Evolutionary conservation across 2,888 invertebrate genomes (phyloP), one percentile per base, ranked within the genome.

Genomic region (Charanyca ferruginea): DNA sequence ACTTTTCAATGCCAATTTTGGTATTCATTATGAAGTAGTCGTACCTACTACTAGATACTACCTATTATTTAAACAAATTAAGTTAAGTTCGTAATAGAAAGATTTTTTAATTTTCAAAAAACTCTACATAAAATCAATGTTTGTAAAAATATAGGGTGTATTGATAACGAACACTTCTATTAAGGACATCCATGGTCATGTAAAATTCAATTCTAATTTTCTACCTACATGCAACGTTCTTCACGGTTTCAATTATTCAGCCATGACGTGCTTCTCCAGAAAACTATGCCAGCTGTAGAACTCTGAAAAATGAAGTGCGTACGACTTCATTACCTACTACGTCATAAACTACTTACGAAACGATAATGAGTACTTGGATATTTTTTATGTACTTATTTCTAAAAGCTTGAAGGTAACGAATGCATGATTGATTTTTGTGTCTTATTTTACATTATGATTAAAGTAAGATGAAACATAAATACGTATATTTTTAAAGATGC

Each of bases 161-260:
- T 42, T 32, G 38, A 55, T 38, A 66, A 55, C 16, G 42, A 42
- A 42, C 20, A 60, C 60, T 67, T 28, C 11, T 22, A n/a, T 22
- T 45, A 9, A 45, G 22, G n/a, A 9, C 16, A 51, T 16, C 13
- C 8, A 25, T 22, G 7, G 22, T 51, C 58, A 71, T 73, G 20
- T 77, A 54, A 55, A 73, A 73, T 71, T 76, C 42, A 73, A 42
- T n/a, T 54, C 28, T 38, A 58, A 64, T 73, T 70, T 42, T 55
- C 58, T 41, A 61, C 42, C 22, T 38, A 51, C 64, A 42, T 54
- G 55, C 62, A 70, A 70, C 28, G 41, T 35, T 48, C 25, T 18
- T 48, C 48, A 53, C 5, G 32, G 55, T 35, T 45, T 71, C 41
- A 73, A 71, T 77, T 54, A 77, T 71, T 64, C 49, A 71, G 18